Base-by-base conservation (phyloP, 1,140 invertebrate species). In the Kradibia gibbosae region DNA sequence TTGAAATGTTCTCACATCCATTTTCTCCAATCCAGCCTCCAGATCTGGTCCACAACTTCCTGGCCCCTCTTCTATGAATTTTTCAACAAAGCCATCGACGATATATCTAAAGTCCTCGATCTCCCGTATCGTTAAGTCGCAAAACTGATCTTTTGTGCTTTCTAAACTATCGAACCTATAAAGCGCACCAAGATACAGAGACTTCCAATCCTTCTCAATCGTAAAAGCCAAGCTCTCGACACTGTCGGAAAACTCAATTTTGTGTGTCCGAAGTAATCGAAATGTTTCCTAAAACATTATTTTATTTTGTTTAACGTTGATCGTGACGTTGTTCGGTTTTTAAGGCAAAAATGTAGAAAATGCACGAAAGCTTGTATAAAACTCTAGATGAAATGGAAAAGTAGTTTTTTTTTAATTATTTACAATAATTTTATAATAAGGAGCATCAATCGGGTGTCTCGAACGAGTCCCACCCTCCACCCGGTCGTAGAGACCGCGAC, bases 101-200 rank as follows among this genome's bases (percentile, higher is more conserved):
- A 95, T 93, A 20, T 91, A 88, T 34, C 92, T 90, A 91, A 97
- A 98, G 17, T 93, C 93, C 22, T 93, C 90, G 83, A 97, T 96
- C 88, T 97, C 94, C 0, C 92, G 89, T 36, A 94, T 87, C 42
- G 95, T 96, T 85, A 96, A 90, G 83, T 95, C 93, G 25, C 95
- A 95, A 89, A 98, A 98, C 85, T 95, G 94, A 45, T 94, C 94
- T 85, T 94, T 95, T 11, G 95, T 95, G 78, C 93, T 92, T 84
- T 96, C 93, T 55, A 96, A 88, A 11, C 94, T 95, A 70, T 93
- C 93, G 20, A 92, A 92, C 79, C 95, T 92, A 87, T 94, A 95
- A 17, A 96, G 85, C 0, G 94, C 93, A 2, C 93, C 93, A 67
- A 94, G 92, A 84, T 95, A 95, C 25, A 95, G 86, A 13, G 91